Conservation (phyloP, 2,797 vertebrate species). For the Ctenosaura bakeri region DNA sequence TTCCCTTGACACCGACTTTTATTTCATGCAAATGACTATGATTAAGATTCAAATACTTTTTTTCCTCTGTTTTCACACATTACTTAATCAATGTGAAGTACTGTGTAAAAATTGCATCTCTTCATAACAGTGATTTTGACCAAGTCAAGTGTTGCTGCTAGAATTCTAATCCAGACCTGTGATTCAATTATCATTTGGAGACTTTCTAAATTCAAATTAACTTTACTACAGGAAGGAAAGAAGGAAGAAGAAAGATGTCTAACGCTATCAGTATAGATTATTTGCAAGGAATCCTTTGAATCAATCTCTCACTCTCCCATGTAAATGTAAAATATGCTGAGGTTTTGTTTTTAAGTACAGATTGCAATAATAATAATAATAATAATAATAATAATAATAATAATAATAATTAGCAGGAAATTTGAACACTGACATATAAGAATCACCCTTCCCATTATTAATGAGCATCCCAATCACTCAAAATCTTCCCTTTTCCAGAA, state of each 20-base stretch:
- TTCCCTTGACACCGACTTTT: constrained; percentile 90
- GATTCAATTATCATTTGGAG: constrained; percentile 91
- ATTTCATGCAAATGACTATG: constrained; percentile 99
- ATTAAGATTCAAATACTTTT: constrained; percentile 96
- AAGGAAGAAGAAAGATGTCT: constrained; percentile 30
- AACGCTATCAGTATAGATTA: constrained; percentile 71
- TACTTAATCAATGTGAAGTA: constrained; percentile 99
- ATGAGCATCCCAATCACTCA: not conserved
- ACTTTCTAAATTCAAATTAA: constrained; percentile 86
- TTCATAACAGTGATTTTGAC: constrained; percentile 99
- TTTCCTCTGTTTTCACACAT: constrained; percentile 91
- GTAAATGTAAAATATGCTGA: constrained; percentile 59
- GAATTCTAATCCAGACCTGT: constrained; percentile 99
- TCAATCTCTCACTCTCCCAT: constrained; percentile 55
- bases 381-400: too few relatives aligned
- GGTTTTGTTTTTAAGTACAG: constrained; percentile 19
- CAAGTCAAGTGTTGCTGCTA: constrained; percentile 99
- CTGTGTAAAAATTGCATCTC: constrained; percentile 98
- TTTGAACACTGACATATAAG: constrained; percentile 71
- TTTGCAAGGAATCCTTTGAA: constrained; percentile 74
- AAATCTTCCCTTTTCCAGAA: too few relatives aligned
- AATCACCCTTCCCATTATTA: not conserved
- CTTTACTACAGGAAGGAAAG: constrained; percentile 58
- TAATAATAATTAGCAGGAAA: constrained; percentile 51
- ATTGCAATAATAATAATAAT: not conserved